Conservation (phyloP, 35 echinoderm and acorn worm genomes). For the Ophiothrix spiculata region DNA sequence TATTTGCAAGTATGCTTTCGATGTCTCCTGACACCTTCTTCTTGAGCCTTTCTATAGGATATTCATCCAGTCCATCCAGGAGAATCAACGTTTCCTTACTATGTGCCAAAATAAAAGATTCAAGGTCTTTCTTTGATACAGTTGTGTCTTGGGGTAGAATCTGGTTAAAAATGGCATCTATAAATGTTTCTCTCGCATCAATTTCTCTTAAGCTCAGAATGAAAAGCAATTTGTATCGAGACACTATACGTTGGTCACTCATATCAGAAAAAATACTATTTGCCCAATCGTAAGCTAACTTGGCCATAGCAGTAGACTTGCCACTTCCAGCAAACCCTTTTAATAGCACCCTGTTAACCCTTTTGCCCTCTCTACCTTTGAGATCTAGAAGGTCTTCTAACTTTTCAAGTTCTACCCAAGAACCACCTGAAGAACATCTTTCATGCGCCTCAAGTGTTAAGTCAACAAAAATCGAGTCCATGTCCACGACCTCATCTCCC, state of each 20-base stretch:
- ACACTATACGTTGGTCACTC: neutral
- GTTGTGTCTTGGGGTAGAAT: neutral
- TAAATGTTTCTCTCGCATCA: neutral
- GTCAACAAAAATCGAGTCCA: neutral
- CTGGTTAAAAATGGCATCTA: neutral
- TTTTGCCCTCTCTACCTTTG: neutral
- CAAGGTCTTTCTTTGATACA: neutral
- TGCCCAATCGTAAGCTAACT: neutral
- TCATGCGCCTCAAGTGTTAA: neutral
- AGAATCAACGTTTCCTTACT: neutral
- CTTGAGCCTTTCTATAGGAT: neutral
- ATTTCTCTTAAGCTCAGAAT: constrained; percentile 1
- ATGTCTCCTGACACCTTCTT: neutral
- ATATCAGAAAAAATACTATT: neutral
- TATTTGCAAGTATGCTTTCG: neutral
- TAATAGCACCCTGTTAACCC: neutral
- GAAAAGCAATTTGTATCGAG: neutral
- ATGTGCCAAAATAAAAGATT: neutral
- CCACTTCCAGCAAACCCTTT: neutral
- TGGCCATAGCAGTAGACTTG: neutral
- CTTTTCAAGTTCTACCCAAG: neutral
- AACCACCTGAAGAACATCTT: neutral
- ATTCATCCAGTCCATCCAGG: neutral
- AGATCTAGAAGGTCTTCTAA: neutral
- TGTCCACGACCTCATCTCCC: neutral